Conservation (phyloP, 2,797 vertebrate species). For the Tauraco hartlaubi region DNA sequence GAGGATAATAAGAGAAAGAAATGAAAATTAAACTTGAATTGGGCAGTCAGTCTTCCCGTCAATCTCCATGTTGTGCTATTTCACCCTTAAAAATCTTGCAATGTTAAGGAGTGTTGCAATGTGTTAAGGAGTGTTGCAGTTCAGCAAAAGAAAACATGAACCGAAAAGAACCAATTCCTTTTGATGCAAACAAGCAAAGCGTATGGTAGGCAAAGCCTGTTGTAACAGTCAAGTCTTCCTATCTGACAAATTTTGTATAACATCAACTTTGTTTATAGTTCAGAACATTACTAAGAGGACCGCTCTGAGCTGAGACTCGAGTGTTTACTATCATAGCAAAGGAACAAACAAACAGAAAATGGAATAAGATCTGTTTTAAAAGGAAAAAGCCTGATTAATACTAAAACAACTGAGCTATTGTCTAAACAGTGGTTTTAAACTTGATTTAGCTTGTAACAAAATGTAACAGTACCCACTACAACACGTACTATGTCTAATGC, state of each 20-base stretch:
- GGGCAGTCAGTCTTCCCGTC: neutral
- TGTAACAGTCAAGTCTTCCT: neutral
- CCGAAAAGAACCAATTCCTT: neutral
- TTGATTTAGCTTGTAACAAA: conserved; percentile 33
- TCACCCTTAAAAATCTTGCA: neutral
- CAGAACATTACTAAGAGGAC: neutral
- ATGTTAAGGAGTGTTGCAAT: neutral
- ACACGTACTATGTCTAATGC: neutral
- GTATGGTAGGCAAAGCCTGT: neutral
- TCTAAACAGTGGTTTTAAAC: conserved; percentile 33
- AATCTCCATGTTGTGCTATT: neutral
- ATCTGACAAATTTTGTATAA: neutral
- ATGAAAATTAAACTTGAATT: neutral
- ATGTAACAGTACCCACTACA: neutral
- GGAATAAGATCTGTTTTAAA: conserved; percentile 3
- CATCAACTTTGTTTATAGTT: neutral
- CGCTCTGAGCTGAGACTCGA: neutral
- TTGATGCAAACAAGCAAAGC: neutral
- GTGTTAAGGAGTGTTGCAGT: neutral
- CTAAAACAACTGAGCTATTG: neutral
- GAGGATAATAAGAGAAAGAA: neutral
- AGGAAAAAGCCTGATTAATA: neutral
- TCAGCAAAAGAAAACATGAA: neutral
- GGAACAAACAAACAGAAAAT: conserved; percentile 18
- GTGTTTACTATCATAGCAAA: neutral